phyloP scores from a whole-genome alignment of 2,888 invertebrate genomes.

The Pycnomerus fuliginosus region DNA sequence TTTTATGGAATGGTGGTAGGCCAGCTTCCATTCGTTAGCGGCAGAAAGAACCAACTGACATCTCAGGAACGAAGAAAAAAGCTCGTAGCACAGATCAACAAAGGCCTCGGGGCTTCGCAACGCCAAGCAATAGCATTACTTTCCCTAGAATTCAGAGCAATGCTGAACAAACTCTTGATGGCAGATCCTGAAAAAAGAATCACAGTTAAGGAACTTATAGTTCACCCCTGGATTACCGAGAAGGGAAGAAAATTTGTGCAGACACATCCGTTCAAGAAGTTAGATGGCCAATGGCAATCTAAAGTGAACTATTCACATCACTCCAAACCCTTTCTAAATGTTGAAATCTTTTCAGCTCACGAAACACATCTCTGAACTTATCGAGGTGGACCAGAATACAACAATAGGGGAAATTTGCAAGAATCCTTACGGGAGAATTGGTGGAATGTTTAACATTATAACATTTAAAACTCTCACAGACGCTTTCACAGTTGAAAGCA shows the following conservation, averaged over 20 bases:
- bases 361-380: conserved; percentile 57
- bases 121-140: conserved; percentile 55
- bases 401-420: conserved; percentile 56
- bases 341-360: conserved; percentile 40
- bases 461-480: conserved; percentile 30
- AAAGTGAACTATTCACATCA: conserved; percentile 8
- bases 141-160: conserved; percentile 52
- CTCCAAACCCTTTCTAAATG: neutral
- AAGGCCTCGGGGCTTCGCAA: conserved; percentile 63
- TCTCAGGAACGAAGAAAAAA: conserved; percentile 60
- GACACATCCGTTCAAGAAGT: conserved; percentile 53
- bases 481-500: conserved; percentile 14
- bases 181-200: conserved; percentile 59
- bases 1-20: conserved; percentile 76
- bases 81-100: conserved; percentile 65
- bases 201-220: conserved; percentile 58
- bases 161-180: conserved; percentile 59
- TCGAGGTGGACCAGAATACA: conserved; percentile 51
- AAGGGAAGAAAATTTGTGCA: conserved; percentile 56
- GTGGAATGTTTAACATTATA: conserved; percentile 65
- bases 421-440: conserved; percentile 60
- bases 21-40: conserved; percentile 64
- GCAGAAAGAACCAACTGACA: conserved; percentile 49
- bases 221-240: conserved; percentile 62
- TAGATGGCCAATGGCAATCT: conserved; percentile 43